Conservation (phyloP, 92 coral and sea anemone genomes). For the Epizoanthus illoricatus region DNA sequence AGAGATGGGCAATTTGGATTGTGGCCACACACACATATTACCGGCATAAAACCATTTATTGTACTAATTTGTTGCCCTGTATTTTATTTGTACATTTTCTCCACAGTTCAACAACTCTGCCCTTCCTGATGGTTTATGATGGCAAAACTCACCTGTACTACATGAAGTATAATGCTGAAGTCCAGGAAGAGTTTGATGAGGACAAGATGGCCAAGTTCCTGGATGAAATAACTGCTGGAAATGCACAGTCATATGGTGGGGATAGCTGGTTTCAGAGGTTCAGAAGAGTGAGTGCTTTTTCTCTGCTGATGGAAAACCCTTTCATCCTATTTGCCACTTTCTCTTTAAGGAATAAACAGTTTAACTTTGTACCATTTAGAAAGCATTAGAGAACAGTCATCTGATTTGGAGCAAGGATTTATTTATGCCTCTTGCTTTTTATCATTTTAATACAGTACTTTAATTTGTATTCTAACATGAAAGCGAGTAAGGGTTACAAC, state of each 20-base stretch:
- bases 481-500: no score
- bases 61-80: background rate
- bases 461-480: no score
- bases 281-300: conserved; percentile 65
- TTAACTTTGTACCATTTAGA: background rate
- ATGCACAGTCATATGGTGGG: conserved; percentile 89
- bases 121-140: conserved; percentile 82
- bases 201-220: conserved; percentile 68
- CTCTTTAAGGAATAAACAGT: background rate
- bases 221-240: conserved; percentile 68
- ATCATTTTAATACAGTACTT: no score
- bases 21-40: background rate
- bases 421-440: no score
- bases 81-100: background rate
- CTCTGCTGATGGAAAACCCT: background rate
- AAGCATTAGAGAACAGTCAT: no score
- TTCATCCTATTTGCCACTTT: background rate
- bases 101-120: conserved; percentile 70
- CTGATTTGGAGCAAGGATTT: no score
- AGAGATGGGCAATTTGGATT: no score
- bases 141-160: conserved; percentile 69
- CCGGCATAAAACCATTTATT: background rate
- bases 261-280: conserved; percentile 78
- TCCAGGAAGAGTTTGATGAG: conserved; percentile 69
- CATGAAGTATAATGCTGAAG: conserved; percentile 67